Conservation (phyloP, 2,888 invertebrate genomes). For the Ferdinandea cuprea region DNA sequence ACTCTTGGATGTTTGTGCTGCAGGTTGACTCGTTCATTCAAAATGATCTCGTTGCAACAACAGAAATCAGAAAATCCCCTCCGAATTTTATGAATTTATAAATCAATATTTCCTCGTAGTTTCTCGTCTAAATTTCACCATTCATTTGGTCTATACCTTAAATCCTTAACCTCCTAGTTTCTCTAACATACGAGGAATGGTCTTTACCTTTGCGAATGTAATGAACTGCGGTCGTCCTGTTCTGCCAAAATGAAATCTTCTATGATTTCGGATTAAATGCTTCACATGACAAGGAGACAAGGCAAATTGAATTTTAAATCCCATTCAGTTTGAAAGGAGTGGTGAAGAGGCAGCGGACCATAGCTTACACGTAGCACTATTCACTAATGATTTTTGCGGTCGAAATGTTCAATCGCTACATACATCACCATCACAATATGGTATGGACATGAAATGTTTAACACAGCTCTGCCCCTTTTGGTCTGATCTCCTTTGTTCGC, state of each 20-base stretch:
- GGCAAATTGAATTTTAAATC: conserved; percentile 36
- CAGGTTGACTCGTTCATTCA: too few relatives aligned
- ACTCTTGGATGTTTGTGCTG: too few relatives aligned
- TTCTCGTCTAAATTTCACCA: not conserved
- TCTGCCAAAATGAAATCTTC: conserved; percentile 29
- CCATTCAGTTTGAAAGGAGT: not conserved
- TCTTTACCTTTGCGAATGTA: not conserved
- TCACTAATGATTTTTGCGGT: conserved; percentile 49
- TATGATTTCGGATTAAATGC: conserved; percentile 21
- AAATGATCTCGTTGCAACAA: too few relatives aligned
- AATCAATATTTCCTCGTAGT: too few relatives aligned
- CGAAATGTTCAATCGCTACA: conserved; percentile 37
- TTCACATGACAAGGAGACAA: conserved; percentile 22
- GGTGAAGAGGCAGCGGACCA: not conserved
- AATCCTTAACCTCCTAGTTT: too few relatives aligned
- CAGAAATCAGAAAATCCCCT: too few relatives aligned
- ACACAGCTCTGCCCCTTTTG: conserved; percentile 32
- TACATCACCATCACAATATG: conserved; percentile 47
- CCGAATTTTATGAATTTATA: too few relatives aligned
- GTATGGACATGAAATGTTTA: conserved; percentile 52
- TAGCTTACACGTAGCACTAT: conserved; percentile 37
- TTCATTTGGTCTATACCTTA: too few relatives aligned
- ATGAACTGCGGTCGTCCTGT: not conserved
- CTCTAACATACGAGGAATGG: too few relatives aligned
- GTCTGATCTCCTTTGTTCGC: not conserved